These are phyloP conservation scores for Malacosoma neustria DNA, from an alignment of 2,888 invertebrate genomes.

Conservation along the genomic window DNA sequence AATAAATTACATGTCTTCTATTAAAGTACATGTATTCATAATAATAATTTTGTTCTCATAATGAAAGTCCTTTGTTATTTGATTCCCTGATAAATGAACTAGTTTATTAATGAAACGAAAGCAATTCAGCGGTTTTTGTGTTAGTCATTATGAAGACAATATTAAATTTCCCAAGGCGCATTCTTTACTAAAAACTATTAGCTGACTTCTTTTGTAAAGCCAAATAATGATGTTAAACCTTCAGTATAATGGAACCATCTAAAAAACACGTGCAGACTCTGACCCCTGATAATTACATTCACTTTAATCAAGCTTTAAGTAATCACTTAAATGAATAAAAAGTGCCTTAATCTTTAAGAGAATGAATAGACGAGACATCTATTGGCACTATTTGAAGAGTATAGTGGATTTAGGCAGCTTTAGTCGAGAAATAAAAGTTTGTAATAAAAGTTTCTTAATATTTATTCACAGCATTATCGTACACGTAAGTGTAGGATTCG, in stretches of 20 bases:
- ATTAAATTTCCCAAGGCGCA: neutral
- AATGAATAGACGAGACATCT: too few relatives aligned
- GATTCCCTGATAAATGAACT: neutral
- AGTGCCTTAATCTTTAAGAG: too few relatives aligned
- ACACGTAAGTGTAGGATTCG: too few relatives aligned
- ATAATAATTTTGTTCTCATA: neutral
- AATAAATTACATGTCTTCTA: too few relatives aligned
- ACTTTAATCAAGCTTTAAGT: too few relatives aligned
- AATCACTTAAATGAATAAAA: too few relatives aligned
- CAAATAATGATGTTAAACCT: neutral
- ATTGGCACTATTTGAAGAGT: too few relatives aligned
- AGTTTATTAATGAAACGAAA: neutral
- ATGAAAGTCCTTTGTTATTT: neutral
- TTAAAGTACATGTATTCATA: neutral
- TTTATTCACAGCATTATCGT: too few relatives aligned
- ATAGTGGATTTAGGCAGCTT: too few relatives aligned
- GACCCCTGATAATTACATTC: too few relatives aligned
- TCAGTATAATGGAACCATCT: neutral
- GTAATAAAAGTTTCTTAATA: too few relatives aligned
- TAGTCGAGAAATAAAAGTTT: too few relatives aligned
- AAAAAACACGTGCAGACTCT: neutral
- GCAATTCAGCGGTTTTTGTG: neutral
- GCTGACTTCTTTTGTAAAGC: neutral
- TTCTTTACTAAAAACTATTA: neutral
- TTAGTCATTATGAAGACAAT: neutral